Evolutionary conservation across 2,888 invertebrate genomes (phyloP).

Genomic region (Harpalus rubripes): DNA sequence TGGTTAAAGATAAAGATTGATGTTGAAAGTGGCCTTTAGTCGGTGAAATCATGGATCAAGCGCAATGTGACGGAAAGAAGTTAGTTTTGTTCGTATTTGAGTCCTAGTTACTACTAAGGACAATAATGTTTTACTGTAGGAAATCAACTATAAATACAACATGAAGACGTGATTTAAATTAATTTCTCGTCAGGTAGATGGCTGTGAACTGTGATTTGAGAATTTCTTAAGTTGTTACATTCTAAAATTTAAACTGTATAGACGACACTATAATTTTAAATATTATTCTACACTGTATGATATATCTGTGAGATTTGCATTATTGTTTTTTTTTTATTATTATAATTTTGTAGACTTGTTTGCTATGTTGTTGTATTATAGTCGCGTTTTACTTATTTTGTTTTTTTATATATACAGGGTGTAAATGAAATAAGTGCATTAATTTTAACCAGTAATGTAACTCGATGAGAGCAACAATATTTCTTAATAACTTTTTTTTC

Average conservation of each 20-base stretch:
- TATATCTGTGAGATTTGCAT: constrained; percentile 67
- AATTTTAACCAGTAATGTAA: too few relatives aligned
- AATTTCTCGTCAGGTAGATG: constrained; percentile 65
- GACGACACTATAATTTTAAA: constrained; percentile 48
- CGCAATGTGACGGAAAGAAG: constrained; percentile 25
- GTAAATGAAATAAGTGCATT: too few relatives aligned
- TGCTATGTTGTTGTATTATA: constrained; percentile 65
- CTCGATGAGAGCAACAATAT: too few relatives aligned
- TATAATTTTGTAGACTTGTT: constrained; percentile 58
- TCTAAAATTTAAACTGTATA: constrained; percentile 45
- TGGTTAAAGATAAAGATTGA: background rate
- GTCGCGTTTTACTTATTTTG: constrained; percentile 61
- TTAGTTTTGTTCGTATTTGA: constrained; percentile 38
- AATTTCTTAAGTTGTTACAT: constrained; percentile 64
- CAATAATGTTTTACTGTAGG: constrained; percentile 61
- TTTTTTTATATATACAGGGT: too few relatives aligned
- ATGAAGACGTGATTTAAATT: constrained; percentile 59
- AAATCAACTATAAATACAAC: constrained; percentile 58
- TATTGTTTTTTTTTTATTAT: constrained; percentile 50
- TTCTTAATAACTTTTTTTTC: too few relatives aligned
- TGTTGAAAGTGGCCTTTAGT: constrained; percentile 8
- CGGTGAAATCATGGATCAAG: constrained; percentile 17
- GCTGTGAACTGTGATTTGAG: constrained; percentile 67
- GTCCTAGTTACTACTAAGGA: constrained; percentile 60
- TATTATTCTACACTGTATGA: constrained; percentile 58